A percentile compares a stretch with the other conserved stretches of the same genome.
Evolutionary conservation across 1,140 invertebrate genomes (phyloP).

Genomic region (Proctacanthus coquilletti): DNA sequence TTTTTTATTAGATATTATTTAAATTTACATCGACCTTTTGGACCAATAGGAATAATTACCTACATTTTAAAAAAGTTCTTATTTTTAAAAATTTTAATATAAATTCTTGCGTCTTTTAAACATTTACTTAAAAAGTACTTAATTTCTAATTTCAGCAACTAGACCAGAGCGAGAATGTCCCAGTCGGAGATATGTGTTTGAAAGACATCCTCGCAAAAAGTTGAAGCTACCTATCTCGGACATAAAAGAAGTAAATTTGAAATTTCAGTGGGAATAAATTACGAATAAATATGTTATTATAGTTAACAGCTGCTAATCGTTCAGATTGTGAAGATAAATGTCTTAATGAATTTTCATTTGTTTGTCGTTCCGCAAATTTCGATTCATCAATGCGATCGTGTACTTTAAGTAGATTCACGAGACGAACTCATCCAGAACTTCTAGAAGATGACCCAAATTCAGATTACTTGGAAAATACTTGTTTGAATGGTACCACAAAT

Average conservation of each 20-base stretch:
- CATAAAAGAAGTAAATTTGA: slow-evolving; percentile 46
- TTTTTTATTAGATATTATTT: no score
- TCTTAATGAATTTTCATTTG: slow-evolving; percentile 72
- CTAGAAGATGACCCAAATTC: slow-evolving; percentile 69
- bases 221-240: slow-evolving; percentile 59
- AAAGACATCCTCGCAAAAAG: slow-evolving; percentile 69
- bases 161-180: slow-evolving; percentile 74
- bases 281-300: background rate
- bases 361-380: slow-evolving; percentile 72
- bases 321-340: slow-evolving; percentile 85
- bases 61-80: slow-evolving; percentile 1
- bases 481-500: slow-evolving; percentile 55
- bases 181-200: slow-evolving; percentile 72
- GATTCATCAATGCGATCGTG: slow-evolving; percentile 61
- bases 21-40: no score
- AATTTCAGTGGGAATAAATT: background rate
- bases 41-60: no score
- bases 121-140: background rate
- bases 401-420: slow-evolving; percentile 61
- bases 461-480: slow-evolving; percentile 84
- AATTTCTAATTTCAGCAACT: slow-evolving; percentile 42
- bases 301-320: slow-evolving; percentile 56
- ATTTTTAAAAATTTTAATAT: slow-evolving; percentile 4
- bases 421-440: slow-evolving; percentile 68
- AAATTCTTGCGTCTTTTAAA: background rate